These are phyloP conservation scores for Atractosteus spatula DNA, from an alignment of 2,113 vertebrate species.

Conservation along the genomic window DNA sequence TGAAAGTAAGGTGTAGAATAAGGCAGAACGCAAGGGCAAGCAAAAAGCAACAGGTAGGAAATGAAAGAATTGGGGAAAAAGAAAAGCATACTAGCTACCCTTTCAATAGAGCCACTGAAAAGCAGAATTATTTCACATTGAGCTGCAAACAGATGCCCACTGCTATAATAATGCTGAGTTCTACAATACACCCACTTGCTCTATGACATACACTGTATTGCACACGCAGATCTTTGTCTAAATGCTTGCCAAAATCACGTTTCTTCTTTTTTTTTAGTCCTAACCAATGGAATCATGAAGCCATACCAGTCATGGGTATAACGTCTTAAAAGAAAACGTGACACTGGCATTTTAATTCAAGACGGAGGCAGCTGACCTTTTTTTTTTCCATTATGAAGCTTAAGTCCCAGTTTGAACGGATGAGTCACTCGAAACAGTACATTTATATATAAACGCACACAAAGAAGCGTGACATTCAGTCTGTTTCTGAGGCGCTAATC, in stretches of 20 bases:
- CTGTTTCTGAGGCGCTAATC: neutral
- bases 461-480: neutral
- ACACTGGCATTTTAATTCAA: slow-evolving; percentile 38
- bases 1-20: slow-evolving; percentile 36
- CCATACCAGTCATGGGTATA: slow-evolving; percentile 24
- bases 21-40: slow-evolving; percentile 54
- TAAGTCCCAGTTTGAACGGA: neutral
- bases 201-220: slow-evolving; percentile 47
- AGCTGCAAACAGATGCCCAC: slow-evolving; percentile 50
- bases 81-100: slow-evolving; percentile 42
- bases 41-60: slow-evolving; percentile 46
- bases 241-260: slow-evolving; percentile 9
- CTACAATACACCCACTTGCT: slow-evolving; percentile 39
- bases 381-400: neutral
- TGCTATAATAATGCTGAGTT: slow-evolving; percentile 32
- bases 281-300: slow-evolving; percentile 29
- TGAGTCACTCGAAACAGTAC: slow-evolving; percentile 13
- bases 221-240: slow-evolving; percentile 33
- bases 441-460: slow-evolving; percentile 4
- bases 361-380: neutral
- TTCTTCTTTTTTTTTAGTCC: slow-evolving; percentile 11
- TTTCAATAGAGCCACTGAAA: slow-evolving; percentile 33
- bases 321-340: slow-evolving; percentile 31
- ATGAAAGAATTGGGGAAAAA: slow-evolving; percentile 24
- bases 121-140: slow-evolving; percentile 51